phyloP scores from a whole-genome alignment of 2,888 invertebrate genomes.

The Eudemis profundana region DNA sequence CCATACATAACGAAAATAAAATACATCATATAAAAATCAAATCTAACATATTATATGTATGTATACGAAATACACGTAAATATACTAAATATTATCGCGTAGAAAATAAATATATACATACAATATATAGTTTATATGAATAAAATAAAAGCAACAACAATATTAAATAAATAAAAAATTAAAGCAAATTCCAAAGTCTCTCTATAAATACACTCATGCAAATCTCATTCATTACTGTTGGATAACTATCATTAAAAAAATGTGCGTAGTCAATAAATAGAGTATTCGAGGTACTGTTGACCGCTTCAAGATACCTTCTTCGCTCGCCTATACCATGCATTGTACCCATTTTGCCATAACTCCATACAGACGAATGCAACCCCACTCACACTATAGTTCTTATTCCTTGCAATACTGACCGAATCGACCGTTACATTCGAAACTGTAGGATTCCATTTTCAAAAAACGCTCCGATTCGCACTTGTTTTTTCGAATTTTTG shows the following conservation, averaged over 20 bases:
- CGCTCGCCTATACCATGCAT: conserved; percentile 14
- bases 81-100: conserved; percentile 25
- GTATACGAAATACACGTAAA: conserved; percentile 27
- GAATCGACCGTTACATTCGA: conserved; percentile 31
- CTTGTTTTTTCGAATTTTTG: conserved; percentile 33
- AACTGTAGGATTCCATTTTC: conserved; percentile 35
- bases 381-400: not conserved
- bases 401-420: conserved; percentile 13
- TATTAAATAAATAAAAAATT: conserved; percentile 56
- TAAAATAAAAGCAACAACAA: conserved; percentile 22
- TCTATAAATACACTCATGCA: conserved; percentile 50
- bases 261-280: conserved; percentile 46
- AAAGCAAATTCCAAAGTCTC: conserved; percentile 81
- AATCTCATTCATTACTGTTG: conserved; percentile 44
- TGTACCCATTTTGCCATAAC: conserved; percentile 34
- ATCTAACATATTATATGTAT: conserved; percentile 34
- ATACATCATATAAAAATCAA: conserved; percentile 49
- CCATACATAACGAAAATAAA: conserved; percentile 46
- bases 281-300: conserved; percentile 70
- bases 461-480: conserved; percentile 40
- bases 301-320: conserved; percentile 54
- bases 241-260: conserved; percentile 43
- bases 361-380: conserved; percentile 29
- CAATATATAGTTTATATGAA: conserved; percentile 25
- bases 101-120: conserved; percentile 37